Base-by-base conservation (phyloP, 2,888 invertebrate genomes). In the Hemistola chrysoprasaria region DNA sequence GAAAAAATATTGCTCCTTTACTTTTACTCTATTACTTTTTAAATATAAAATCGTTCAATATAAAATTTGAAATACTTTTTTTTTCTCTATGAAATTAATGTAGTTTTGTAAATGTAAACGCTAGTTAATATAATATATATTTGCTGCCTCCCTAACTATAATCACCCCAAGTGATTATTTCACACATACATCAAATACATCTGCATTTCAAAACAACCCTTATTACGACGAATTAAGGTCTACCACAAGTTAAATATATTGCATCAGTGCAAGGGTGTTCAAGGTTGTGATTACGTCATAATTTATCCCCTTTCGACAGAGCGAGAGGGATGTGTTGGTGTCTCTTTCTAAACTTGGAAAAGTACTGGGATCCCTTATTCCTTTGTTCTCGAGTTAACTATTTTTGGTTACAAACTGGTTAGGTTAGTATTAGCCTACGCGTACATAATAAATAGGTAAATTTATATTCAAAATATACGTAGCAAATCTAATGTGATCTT, bases 231-330 rank as follows among this genome's bases (percentile, higher is more conserved):
- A 0, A 1, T 1, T 32, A 47, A 6, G 26, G 40, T 41, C 24
- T 62, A 71, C 53, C 47, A 60, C 47, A 30, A 27, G 57, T 20
- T 22, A 24, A 38, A 36, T 38, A 43, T 43, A 46, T 48, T 65
- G 65, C 66, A 65, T 52, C 54, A 36, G 9, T 43, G 62, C 62
- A 70, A 65, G 78, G 78, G 74, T 73, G 65, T 56, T 57, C 52
- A 58, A 50, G 54, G 68, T 62, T 70, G 68, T 70, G 64, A 73
- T 79, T 78, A 78, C 82, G 78, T 83, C 81, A 84, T 78, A 69
- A 76, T 71, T 74, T 67, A 71, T 70, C 71, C 81, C 79, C 76
- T 72, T 66, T 65, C 25, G 16, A 20, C 10, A 11, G 70, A 70
- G 55, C 53, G 53, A 49, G 48, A 63, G 65, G 43, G 44, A 64